Evolutionary conservation across 2,113 vertebrate species (phyloP).

Genomic region (Polyodon spathula): DNA sequence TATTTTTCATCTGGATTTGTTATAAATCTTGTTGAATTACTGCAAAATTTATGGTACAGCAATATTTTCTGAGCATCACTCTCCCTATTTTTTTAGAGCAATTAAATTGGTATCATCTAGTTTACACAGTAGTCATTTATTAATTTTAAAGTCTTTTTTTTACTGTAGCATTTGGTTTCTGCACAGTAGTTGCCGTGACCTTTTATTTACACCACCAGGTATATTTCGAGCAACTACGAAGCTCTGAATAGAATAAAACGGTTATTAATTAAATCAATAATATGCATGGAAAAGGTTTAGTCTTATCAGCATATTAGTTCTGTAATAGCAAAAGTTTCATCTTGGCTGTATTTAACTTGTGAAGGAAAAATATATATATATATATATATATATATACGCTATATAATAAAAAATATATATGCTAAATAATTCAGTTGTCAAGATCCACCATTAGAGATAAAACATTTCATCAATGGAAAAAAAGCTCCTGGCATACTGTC

Average conservation of each 20-base stretch:
- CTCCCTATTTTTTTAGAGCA: no score
- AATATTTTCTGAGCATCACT: no score
- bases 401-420: no score
- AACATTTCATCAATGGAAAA: slow-evolving; percentile 15
- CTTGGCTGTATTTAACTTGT: not conserved
- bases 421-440: slow-evolving; percentile 19
- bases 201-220: not conserved
- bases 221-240: not conserved
- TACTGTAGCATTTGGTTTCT: no score
- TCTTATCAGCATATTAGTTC: not conserved
- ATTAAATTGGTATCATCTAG: no score
- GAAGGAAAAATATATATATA: slow-evolving; percentile 3
- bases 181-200: no score
- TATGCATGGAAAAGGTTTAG: not conserved
- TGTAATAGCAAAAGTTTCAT: not conserved
- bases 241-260: not conserved
- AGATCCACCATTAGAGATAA: slow-evolving; percentile 14
- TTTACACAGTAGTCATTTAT: no score
- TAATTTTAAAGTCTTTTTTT: no score
- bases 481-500: slow-evolving; percentile 16
- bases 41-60: no score
- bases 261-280: not conserved
- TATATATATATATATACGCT: no score
- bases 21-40: no score
- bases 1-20: no score